Conservation (phyloP, 2,797 vertebrate genomes). For the Poecilia gillii region DNA sequence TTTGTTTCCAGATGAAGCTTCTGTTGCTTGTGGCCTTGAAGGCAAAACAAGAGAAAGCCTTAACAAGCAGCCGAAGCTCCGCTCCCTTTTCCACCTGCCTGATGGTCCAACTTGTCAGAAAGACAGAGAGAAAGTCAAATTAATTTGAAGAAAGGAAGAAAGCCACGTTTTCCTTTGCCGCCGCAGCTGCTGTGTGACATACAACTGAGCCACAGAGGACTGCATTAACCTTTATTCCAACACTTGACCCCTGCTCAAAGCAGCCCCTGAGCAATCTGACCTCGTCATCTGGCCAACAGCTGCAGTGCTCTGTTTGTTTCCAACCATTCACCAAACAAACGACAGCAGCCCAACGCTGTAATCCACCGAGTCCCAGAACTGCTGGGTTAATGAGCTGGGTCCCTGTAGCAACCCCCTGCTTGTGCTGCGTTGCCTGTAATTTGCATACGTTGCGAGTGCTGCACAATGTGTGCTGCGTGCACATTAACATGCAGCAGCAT, state of each 20-base stretch:
- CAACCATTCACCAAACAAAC: constrained; percentile 23
- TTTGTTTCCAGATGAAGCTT: background rate
- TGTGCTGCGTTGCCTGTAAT: constrained; percentile 28
- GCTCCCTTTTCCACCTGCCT: background rate
- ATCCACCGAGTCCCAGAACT: constrained; percentile 31
- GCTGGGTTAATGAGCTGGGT: constrained; percentile 47
- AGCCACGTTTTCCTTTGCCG: constrained; percentile 25
- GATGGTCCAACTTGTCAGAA: background rate
- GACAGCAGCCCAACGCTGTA: constrained; percentile 28
- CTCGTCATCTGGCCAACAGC: constrained; percentile 36
- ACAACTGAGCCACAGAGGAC: constrained; percentile 27
- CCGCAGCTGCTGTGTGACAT: constrained; percentile 26
- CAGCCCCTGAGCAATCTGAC: constrained; percentile 47
- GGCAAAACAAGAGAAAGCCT: background rate
- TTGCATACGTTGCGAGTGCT: constrained; percentile 22
- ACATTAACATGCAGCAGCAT: constrained; percentile 45
- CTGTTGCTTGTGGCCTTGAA: background rate
- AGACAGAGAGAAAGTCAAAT: constrained; percentile 11
- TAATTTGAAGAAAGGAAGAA: constrained; percentile 10
- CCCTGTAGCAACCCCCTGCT: constrained; percentile 39
- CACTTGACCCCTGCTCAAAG: constrained; percentile 52
- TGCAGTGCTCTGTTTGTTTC: constrained; percentile 10
- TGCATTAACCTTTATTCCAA: constrained; percentile 46
- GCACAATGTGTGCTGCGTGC: background rate
- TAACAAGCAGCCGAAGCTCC: constrained; percentile 4